phyloP scores from a whole-genome alignment of 2,888 invertebrate species.

The Empis livida region DNA sequence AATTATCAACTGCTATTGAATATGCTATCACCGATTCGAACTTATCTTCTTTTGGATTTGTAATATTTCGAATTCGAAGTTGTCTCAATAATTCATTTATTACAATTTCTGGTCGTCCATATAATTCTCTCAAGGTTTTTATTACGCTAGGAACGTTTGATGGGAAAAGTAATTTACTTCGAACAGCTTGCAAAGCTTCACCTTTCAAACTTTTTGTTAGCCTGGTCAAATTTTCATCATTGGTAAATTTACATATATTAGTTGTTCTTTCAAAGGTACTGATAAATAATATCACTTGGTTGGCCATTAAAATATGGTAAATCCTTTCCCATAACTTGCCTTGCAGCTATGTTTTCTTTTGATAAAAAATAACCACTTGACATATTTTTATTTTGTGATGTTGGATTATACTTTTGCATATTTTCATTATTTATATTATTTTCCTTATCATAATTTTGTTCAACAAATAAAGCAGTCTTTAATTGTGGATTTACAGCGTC shows the following conservation, averaged over 20 bases:
- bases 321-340: slow-evolving; percentile 1
- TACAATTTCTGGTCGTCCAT: slow-evolving; percentile 3
- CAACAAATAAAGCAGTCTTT: too few species aligned
- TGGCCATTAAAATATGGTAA: slow-evolving; percentile 2
- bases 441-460: too few species aligned
- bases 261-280: slow-evolving; percentile 4
- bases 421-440: too few species aligned
- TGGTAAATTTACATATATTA: neutral
- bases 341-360: neutral
- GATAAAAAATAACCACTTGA: too few species aligned
- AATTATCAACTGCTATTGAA: neutral
- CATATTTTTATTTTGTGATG: too few species aligned
- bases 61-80: too few species aligned
- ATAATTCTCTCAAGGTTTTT: neutral
- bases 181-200: slow-evolving; percentile 3
- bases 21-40: neutral
- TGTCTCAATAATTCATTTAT: neutral
- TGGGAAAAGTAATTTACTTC: slow-evolving; percentile 1
- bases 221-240: slow-evolving; percentile 2
- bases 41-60: neutral
- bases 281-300: slow-evolving; percentile 5
- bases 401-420: too few species aligned
- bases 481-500: too few species aligned
- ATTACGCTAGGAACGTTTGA: neutral
- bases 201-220: neutral